phyloP scores from a whole-genome alignment of 2,888 invertebrate species.

The Linyphia triangularis region DNA sequence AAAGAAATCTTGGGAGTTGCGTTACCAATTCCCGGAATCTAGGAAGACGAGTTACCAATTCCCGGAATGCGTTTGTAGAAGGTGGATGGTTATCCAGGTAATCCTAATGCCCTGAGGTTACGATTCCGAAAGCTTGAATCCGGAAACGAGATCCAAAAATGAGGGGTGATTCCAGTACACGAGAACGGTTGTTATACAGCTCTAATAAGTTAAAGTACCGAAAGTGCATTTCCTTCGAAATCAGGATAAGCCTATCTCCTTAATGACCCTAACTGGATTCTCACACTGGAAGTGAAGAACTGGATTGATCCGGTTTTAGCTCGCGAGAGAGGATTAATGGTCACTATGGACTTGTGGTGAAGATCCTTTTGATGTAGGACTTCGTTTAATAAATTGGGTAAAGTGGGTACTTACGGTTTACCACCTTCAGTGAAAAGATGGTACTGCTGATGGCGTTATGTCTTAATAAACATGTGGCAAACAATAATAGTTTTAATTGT shows the following conservation, averaged over 20 bases:
- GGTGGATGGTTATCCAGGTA: constrained; percentile 34
- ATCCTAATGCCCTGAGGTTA: constrained; percentile 38
- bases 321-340: too few relatives aligned
- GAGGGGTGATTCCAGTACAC: constrained; percentile 10
- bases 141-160: constrained; percentile 25
- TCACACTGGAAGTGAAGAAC: neutral
- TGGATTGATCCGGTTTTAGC: neutral
- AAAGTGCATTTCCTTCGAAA: neutral
- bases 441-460: too few relatives aligned
- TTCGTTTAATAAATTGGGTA: too few relatives aligned
- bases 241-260: neutral
- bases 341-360: too few relatives aligned
- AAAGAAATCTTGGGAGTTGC: constrained; percentile 8
- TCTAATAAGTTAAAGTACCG: neutral
- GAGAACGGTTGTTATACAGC: constrained; percentile 7
- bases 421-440: too few relatives aligned
- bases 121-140: constrained; percentile 6
- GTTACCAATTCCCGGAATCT: too few relatives aligned
- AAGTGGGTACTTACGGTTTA: too few relatives aligned
- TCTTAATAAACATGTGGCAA: too few relatives aligned
- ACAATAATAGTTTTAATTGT: too few relatives aligned
- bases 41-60: constrained; percentile 23
- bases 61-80: constrained; percentile 27
- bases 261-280: neutral
- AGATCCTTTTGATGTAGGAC: too few relatives aligned